Conservation (phyloP, 1,140 invertebrate genomes). For the Pinna nobilis region DNA sequence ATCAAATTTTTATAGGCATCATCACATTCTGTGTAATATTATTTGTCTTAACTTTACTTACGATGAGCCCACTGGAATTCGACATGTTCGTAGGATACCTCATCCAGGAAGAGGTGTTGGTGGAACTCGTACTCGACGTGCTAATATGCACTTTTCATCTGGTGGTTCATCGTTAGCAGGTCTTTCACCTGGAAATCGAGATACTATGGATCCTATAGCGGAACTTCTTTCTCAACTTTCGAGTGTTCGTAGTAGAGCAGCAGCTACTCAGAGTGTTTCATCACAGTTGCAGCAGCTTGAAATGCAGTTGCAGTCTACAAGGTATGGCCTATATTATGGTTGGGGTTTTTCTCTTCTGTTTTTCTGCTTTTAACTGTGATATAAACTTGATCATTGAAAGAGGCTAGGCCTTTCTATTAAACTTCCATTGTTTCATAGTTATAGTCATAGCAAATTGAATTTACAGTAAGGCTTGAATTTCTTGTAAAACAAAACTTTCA, state of each 20-base stretch:
- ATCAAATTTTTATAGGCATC: not conserved
- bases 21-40: not conserved
- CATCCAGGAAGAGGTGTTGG: slow-evolving; percentile 86
- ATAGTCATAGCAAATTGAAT: no score
- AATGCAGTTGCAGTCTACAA: slow-evolving; percentile 73
- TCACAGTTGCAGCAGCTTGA: slow-evolving; percentile 73
- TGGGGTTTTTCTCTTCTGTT: not conserved
- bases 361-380: no score
- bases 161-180: slow-evolving; percentile 82
- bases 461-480: no score
- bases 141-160: slow-evolving; percentile 91
- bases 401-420: no score
- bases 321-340: slow-evolving; percentile 45
- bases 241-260: slow-evolving; percentile 70
- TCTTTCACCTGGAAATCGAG: slow-evolving; percentile 85
- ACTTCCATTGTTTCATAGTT: no score
- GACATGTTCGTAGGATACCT: slow-evolving; percentile 90
- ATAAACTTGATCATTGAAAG: no score
- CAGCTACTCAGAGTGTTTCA: slow-evolving; percentile 72
- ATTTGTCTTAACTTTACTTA: slow-evolving; percentile 79
- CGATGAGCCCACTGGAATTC: slow-evolving; percentile 89
- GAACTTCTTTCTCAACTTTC: slow-evolving; percentile 73
- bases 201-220: slow-evolving; percentile 94
- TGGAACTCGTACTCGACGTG: slow-evolving; percentile 82
- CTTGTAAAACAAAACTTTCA: slow-evolving; percentile 18